Base-by-base conservation (phyloP, 2,113 vertebrate species). In the Dryoscopus gambensis region DNA sequence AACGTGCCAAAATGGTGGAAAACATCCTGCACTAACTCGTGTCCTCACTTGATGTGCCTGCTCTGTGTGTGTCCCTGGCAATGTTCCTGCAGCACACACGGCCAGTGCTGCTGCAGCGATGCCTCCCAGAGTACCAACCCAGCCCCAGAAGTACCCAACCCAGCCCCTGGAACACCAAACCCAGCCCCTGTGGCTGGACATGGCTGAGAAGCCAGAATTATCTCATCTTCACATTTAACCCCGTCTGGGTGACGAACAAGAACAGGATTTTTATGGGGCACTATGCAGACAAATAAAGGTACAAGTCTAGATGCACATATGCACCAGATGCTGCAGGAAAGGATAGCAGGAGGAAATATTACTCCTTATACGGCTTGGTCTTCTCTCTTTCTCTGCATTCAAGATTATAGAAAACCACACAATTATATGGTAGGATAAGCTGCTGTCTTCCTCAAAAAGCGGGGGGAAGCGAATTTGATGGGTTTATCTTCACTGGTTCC, bases 21-120 rank as follows among this genome's bases (percentile, higher is more conserved):
- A 80, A 62, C 47, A 65, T 12, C 46, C n/a, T 6, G 0, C n/a
- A 31, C 9, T 60, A 16, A 12, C 25, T 6, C 0, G 0, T 7
- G 30, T n/a, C 52, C 33, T 52, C 25, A 6, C n/a, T 40, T 65
- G 40, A 78, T 0, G 0, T 49, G 63, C 69, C 47, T 30, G 15
- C 35, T 69, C 40, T 15, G 3, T 11, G 39, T 0, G 1, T 35
- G 52, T 50, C 39, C 37, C 57, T 16, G 53, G 62, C 5, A 68
- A 9, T 0, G 4, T 8, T 24, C 74, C 44, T 18, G 52, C 39
- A 70, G 65, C 39, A 55, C 2, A 1, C 33, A 11, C 0, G 0
- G 49, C 15, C 68, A 69, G 10, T 39, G 39, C 39, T 90, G 63
- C 63, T 37, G 37, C 73, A 57, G 64, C 2, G 5, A 60, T 3